Base-by-base conservation (phyloP, 2,888 invertebrate species). In the Leptinotarsa haldemani region DNA sequence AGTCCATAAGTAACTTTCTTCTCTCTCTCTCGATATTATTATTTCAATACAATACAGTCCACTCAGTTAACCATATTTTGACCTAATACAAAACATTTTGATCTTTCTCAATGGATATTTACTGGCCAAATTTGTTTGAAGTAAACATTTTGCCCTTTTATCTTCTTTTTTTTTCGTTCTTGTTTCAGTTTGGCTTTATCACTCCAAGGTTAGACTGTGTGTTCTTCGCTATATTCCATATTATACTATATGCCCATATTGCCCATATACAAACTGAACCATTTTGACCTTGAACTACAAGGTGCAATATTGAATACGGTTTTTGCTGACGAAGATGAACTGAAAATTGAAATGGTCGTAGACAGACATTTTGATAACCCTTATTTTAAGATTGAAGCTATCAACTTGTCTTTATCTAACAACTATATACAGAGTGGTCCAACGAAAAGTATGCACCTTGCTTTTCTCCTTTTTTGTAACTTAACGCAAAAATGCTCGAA, bases 291-390 rank as follows among this genome's bases (percentile, higher is more conserved):
- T 50, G 16, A 15, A 50, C 16, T 16, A 3, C 16, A 50, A 4
- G 50, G 16, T 50, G 50, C 0, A 50, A 50, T 50, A 50, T 16
- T 50, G 50, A 50, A 50, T 40, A 2, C 16, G 2, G 50, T 50
- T 50, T 50, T 50, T 50, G 16, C 16, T 50, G 50, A 50, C 16
- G 50, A 16, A 50, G 50, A 50, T 16, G 50, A 48, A 50, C 50
- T 50, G 50, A 50, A 50, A 50, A 50, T 50, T 50, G 50, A 50
- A 50, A 50, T 50, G 50, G 16, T 50, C 50, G 50, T 50, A 50
- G 50, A 16, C 16, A 50, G 50, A 50, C 16, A 50, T 50, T 50
- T n/a, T 50, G 50, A 50, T 50, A 15, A 16, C 1, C 15, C 48
- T 15, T 16, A 16, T 50, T 50, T 50, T 2, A 50, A 50, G 15